Evolutionary conservation across 2,888 invertebrate genomes (phyloP).

Genomic region (Troglohyphantes excavatus): DNA sequence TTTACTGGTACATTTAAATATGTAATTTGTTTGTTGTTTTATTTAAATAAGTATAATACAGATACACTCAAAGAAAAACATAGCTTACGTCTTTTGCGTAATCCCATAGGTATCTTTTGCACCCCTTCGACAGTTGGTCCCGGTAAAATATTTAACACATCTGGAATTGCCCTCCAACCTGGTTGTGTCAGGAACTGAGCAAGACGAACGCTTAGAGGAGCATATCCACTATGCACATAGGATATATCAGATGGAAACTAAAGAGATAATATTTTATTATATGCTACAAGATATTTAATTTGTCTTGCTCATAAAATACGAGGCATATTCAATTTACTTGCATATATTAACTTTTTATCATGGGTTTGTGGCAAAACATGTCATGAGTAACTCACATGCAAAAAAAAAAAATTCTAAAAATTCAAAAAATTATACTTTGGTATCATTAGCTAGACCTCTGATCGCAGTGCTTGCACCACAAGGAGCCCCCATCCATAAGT

Average conservation of each 20-base stretch:
- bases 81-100: constrained; percentile 82
- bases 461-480: too few relatives aligned
- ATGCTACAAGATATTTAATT: too few relatives aligned
- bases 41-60: constrained; percentile 80
- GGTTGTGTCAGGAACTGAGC: constrained; percentile 83
- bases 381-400: too few relatives aligned
- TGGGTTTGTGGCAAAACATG: too few relatives aligned
- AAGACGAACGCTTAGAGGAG: constrained; percentile 92
- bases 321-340: too few relatives aligned
- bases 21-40: constrained; percentile 82
- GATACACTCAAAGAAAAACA: constrained; percentile 80
- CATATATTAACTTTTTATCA: too few relatives aligned
- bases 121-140: constrained; percentile 87
- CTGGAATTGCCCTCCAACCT: constrained; percentile 88
- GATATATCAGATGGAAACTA: constrained; percentile 88
- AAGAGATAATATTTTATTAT: too few relatives aligned
- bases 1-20: neutral
- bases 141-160: constrained; percentile 90
- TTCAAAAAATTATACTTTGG: too few relatives aligned
- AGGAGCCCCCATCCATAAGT: too few relatives aligned
- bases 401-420: too few relatives aligned
- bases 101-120: constrained; percentile 83
- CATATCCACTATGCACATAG: constrained; percentile 95
- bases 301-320: too few relatives aligned
- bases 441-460: too few relatives aligned